Percentiles rank a stretch among this genome's conserved stretches.
phyloP scores from a whole-genome alignment of 1,140 invertebrate species.

The Hestina assimilis region DNA sequence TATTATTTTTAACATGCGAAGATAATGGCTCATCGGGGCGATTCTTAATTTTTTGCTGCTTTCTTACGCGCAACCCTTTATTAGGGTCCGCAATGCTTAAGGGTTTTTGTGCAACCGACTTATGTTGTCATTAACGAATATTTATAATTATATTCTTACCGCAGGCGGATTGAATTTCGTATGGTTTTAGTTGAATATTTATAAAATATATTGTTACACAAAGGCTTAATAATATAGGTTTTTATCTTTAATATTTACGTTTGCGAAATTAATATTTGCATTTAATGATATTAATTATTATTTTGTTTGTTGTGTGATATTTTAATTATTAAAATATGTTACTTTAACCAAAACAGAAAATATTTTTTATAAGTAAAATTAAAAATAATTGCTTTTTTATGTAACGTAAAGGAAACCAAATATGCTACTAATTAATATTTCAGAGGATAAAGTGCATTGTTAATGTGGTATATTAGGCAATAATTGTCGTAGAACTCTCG shows the following conservation, averaged over 20 bases:
- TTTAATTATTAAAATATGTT: not conserved
- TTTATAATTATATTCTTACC: conserved; percentile 53
- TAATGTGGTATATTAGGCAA: not conserved
- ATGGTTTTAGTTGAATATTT: not conserved
- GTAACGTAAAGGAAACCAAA: no score
- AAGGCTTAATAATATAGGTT: not conserved
- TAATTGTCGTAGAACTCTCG: conserved; percentile 14
- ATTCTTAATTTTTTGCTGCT: conserved; percentile 76
- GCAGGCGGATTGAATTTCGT: conserved; percentile 31
- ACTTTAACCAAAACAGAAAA: no score
- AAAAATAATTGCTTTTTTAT: no score
- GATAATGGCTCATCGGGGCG: conserved; percentile 76
- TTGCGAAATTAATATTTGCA: not conserved
- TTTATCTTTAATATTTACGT: no score
- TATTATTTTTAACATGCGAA: conserved; percentile 77
- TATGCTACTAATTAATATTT: not conserved
- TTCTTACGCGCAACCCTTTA: conserved; percentile 66
- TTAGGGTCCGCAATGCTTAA: conserved; percentile 69
- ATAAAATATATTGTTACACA: not conserved
- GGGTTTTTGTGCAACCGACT: conserved; percentile 67
- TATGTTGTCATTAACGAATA: conserved; percentile 69
- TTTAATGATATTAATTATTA: not conserved
- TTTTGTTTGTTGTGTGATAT: not conserved
- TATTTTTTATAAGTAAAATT: no score
- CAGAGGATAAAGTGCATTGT: not conserved